Percentiles rank a stretch among this genome's conserved stretches.
These are phyloP conservation scores for Catostomus latipinnis DNA, from an alignment of 2,797 vertebrate species.

Conservation along the genomic window DNA sequence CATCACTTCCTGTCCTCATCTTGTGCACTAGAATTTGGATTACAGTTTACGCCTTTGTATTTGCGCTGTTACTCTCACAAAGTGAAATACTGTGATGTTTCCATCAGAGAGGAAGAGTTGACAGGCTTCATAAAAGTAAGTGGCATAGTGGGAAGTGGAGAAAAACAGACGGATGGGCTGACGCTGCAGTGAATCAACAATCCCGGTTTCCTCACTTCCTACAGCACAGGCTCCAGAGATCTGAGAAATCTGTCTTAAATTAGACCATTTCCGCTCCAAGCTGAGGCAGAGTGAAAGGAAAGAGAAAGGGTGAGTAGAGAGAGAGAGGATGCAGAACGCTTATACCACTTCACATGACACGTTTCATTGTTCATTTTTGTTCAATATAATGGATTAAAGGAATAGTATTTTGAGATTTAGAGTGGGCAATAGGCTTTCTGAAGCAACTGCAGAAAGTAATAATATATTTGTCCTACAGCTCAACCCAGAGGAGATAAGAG, in stretches of 20 bases:
- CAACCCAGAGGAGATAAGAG: constrained; percentile 58
- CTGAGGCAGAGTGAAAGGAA: constrained; percentile 68
- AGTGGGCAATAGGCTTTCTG: constrained; percentile 12
- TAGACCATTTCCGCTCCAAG: constrained; percentile 78
- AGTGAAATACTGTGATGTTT: constrained; percentile 17
- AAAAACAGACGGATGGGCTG: constrained; percentile 64
- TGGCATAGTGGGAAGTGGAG: constrained; percentile 45
- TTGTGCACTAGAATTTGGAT: not conserved
- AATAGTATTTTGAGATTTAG: not conserved
- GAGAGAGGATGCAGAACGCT: not conserved
- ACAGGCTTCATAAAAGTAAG: constrained; percentile 34
- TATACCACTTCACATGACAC: not conserved
- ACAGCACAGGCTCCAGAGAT: constrained; percentile 64
- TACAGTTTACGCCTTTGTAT: too few relatives aligned
- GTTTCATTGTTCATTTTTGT: not conserved
- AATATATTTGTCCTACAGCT: constrained; percentile 73
- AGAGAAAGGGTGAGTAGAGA: constrained; percentile 40
- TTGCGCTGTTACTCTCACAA: not conserved
- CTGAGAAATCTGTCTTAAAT: constrained; percentile 80
- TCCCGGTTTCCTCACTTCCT: constrained; percentile 74
- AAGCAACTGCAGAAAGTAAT: constrained; percentile 54
- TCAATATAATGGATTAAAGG: constrained; percentile 48
- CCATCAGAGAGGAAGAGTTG: constrained; percentile 16
- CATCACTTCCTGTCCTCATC: not conserved
- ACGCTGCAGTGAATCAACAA: constrained; percentile 72